Evolutionary conservation across 2,888 invertebrate genomes (phyloP).

Genomic region (Drosophila histrio): DNA sequence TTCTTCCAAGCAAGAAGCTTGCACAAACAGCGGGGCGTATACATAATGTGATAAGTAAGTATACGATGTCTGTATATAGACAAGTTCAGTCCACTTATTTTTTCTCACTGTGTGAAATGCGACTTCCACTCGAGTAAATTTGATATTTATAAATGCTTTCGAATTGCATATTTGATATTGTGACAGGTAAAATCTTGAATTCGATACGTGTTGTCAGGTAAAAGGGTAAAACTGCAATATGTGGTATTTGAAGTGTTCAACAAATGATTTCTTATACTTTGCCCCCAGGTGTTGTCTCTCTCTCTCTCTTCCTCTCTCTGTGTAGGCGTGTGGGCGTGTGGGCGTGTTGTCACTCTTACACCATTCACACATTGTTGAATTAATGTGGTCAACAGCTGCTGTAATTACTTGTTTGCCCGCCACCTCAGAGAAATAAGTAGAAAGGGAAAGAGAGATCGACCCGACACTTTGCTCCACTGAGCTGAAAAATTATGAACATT

Average conservation of each 20-base stretch:
- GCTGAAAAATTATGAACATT: constrained; percentile 73
- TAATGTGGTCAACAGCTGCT: constrained; percentile 72
- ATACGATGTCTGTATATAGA: not conserved
- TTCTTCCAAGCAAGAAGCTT: not conserved
- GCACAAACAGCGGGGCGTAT: not conserved
- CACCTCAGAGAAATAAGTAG: constrained; percentile 1
- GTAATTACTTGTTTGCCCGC: constrained; percentile 60
- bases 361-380: constrained; percentile 46
- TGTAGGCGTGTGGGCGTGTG: not conserved
- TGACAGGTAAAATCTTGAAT: constrained; percentile 6
- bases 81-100: not conserved
- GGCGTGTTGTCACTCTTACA: constrained; percentile 3
- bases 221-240: not conserved
- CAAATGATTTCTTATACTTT: constrained; percentile 13
- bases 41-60: not conserved
- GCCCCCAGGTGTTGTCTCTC: constrained; percentile 1
- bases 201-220: constrained; percentile 8
- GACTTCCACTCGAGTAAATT: not conserved
- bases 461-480: constrained; percentile 62
- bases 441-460: not conserved
- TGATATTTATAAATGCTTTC: constrained; percentile 11
- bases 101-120: not conserved
- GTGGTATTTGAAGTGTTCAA: not conserved
- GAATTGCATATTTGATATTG: constrained; percentile 17
- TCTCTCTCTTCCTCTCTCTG: not conserved